A percentile compares a stretch with the other conserved stretches of the same genome.
phyloP scores from a whole-genome alignment of 2,797 vertebrate genomes.

The Parauchenoglanis punctatus region DNA sequence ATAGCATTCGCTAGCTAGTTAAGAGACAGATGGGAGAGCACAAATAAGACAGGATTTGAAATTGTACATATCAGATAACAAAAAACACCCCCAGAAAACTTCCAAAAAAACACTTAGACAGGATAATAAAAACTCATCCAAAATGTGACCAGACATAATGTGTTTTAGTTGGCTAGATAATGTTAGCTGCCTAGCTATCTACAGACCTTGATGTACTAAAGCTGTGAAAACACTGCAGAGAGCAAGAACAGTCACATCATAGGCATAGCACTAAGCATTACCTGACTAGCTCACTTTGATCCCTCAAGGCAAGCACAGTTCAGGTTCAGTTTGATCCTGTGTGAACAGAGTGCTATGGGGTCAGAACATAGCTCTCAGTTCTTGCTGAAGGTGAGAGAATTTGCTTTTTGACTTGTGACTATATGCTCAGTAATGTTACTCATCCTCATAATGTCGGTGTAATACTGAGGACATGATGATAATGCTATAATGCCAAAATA shows the following conservation, averaged over 20 bases:
- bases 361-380: conserved; percentile 4
- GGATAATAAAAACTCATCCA: background rate
- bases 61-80: background rate
- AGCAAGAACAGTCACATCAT: background rate
- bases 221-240: background rate
- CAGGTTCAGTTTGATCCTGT: conserved; percentile 15
- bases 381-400: background rate
- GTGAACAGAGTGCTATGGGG: background rate
- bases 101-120: background rate
- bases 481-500: background rate
- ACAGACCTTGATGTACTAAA: background rate
- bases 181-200: conserved; percentile 63
- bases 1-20: conserved; percentile 7
- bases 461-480: background rate
- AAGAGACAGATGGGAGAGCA: no score
- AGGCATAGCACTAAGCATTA: background rate
- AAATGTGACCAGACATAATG: background rate
- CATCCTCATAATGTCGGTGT: background rate
- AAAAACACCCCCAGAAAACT: background rate
- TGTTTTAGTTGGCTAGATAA: conserved; percentile 48
- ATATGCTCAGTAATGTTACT: background rate
- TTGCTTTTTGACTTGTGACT: background rate
- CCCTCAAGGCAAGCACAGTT: background rate
- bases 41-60: background rate
- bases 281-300: background rate